Evolutionary conservation across 2,113 vertebrate species (phyloP), one percentile per base, ranked within the genome.

Genomic region (Chitala chitala): DNA sequence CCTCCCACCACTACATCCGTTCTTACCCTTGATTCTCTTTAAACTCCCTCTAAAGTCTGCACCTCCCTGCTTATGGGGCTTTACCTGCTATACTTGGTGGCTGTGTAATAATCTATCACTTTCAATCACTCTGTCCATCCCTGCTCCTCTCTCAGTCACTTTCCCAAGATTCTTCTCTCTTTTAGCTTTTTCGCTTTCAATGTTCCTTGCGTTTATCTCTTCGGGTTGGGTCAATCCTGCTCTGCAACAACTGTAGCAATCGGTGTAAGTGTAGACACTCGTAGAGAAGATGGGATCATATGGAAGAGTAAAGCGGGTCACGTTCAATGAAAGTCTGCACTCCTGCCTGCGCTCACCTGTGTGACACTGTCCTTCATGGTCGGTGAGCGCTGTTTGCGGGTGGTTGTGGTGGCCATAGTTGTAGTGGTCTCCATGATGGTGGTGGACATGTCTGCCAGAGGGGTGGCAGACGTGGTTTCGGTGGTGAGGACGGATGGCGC

Each of bases 391-490:
- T 93, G 93, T 79, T 93, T 88, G 75, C 95, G 91, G 1, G 94
- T 95, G 79, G 95, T 97, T 65, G 95, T 96, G 1, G 95, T 95
- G 22, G 95, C 95, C 94, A 95, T 96, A 66, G 94, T 97, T 72
- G 95, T 96, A 74, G 95, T 96, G 77, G 94, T 96, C 79, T 97
- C 94, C 95, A 96, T 96, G 84, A 96, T 96, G 42, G 95, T 96
- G 82, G 94, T 96, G 42, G 94, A 94, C 94, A 96, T 96, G 78
- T 96, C 95, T 0, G 94, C 91, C 78, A 95, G 87, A n/a, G 94
- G 90, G 13, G 94, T 95, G 78, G 91, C 93, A 15, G 94, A 93
- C 12, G 94, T 95, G 80, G 92, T 93, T 85, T 96, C 94, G 0
- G 94, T 94, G 84, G 93, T 92, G 82, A 94, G 75, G 74, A 92